Evolutionary conservation across 2,888 invertebrate species (phyloP).

Genomic region (Helobdella robusta): DNA sequence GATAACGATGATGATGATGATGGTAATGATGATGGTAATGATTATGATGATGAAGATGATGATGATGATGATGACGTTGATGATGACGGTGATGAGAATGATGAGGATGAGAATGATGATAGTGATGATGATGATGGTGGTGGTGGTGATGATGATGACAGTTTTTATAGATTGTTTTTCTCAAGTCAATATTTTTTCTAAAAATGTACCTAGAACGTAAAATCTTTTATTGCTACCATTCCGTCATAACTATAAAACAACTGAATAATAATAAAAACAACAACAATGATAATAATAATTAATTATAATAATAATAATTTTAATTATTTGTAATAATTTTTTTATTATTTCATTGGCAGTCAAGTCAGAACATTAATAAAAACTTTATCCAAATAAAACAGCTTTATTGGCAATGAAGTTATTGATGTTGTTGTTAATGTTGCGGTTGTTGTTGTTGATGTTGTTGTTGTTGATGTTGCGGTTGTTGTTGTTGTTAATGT

Average conservation of each 20-base stretch:
- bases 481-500: background rate
- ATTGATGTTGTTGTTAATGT: background rate
- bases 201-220: too few relatives aligned
- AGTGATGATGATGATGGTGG: conserved; percentile 4
- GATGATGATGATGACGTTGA: conserved; percentile 1
- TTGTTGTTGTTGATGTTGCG: background rate
- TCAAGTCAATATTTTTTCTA: too few relatives aligned
- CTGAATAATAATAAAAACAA: too few relatives aligned
- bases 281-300: too few relatives aligned
- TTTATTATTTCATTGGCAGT: too few relatives aligned
- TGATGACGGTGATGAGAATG: background rate
- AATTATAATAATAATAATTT: too few relatives aligned
- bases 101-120: background rate
- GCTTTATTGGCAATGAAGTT: background rate
- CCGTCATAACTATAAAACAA: too few relatives aligned
- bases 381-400: too few relatives aligned
- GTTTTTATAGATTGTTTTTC: background rate
- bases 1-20: conserved; percentile 3
- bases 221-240: too few relatives aligned
- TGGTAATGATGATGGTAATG: conserved; percentile 3
- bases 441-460: background rate
- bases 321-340: too few relatives aligned
- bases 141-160: conserved; percentile 1
- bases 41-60: background rate
- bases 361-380: too few relatives aligned